These are phyloP conservation scores for Serripes groenlandicus DNA, from an alignment of 2,888 invertebrate species.

Conservation along the genomic window DNA sequence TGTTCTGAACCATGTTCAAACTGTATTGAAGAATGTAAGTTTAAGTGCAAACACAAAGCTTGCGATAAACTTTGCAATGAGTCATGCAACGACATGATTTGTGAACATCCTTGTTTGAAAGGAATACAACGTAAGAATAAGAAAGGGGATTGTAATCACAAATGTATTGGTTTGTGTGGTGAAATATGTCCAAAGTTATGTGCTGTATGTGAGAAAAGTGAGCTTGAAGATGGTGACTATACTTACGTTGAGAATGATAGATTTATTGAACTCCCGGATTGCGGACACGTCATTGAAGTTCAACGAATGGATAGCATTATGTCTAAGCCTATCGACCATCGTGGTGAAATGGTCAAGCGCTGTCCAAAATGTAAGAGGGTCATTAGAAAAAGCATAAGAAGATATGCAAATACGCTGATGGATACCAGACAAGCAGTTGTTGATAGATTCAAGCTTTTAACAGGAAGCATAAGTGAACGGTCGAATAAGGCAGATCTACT, in stretches of 20 bases:
- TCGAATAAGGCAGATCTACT: background rate
- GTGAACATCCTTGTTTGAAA: slow-evolving; percentile 68
- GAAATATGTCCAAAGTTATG: slow-evolving; percentile 46
- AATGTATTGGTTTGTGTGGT: slow-evolving; percentile 87
- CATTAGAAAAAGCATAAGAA: slow-evolving; percentile 87
- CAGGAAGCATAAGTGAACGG: background rate
- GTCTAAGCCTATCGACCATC: slow-evolving; percentile 73
- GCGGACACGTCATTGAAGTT: slow-evolving; percentile 84
- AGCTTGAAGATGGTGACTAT: slow-evolving; percentile 86
- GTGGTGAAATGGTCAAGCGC: slow-evolving; percentile 68
- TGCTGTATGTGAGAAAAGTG: slow-evolving; percentile 83
- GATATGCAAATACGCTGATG: slow-evolving; percentile 48
- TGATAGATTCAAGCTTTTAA: background rate
- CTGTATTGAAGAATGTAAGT: slow-evolving; percentile 83
- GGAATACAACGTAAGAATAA: background rate
- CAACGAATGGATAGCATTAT: slow-evolving; percentile 85
- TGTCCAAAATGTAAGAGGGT: slow-evolving; percentile 89
- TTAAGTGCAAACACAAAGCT: slow-evolving; percentile 79
- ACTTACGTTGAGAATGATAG: slow-evolving; percentile 81
- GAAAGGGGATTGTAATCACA: background rate
- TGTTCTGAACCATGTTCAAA: slow-evolving; percentile 80
- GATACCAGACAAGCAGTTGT: background rate
- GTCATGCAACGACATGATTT: slow-evolving; percentile 82
- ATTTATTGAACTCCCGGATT: slow-evolving; percentile 81
- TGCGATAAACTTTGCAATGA: slow-evolving; percentile 82